Evolutionary conservation across 2,888 invertebrate species (phyloP).

Genomic region (Boloria selene): DNA sequence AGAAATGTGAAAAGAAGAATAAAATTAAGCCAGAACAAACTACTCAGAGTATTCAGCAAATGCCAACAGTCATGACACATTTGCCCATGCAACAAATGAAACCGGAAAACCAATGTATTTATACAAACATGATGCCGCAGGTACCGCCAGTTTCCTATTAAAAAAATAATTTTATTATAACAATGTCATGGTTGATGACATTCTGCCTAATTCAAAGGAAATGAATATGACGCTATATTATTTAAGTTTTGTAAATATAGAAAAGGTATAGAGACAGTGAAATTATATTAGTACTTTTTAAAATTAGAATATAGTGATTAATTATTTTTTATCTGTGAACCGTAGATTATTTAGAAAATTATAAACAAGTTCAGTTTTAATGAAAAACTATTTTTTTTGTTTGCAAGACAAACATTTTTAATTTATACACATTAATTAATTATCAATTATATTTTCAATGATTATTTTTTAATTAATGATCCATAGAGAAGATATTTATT

Average conservation of each 20-base stretch:
- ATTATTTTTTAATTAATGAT: slow-evolving; percentile 1
- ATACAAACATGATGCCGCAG: slow-evolving; percentile 70
- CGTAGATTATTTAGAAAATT: not conserved
- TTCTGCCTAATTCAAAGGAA: slow-evolving; percentile 20
- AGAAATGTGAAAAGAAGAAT: slow-evolving; percentile 76
- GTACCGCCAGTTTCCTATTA: slow-evolving; percentile 72
- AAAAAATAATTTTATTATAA: slow-evolving; percentile 10
- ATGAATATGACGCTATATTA: slow-evolving; percentile 13
- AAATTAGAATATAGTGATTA: slow-evolving; percentile 6
- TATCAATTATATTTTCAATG: not conserved
- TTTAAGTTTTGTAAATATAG: slow-evolving; percentile 18
- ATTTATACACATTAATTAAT: not conserved
- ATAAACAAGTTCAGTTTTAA: too few species aligned
- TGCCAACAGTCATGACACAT: slow-evolving; percentile 49
- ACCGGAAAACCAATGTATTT: slow-evolving; percentile 71
- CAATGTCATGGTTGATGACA: not conserved
- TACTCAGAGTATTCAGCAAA: slow-evolving; percentile 45
- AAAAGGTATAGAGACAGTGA: not conserved
- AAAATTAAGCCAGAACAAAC: slow-evolving; percentile 65
- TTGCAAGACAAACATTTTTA: not conserved
- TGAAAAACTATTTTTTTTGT: not conserved
- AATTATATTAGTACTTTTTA: not conserved
- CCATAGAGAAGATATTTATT: slow-evolving; percentile 2
- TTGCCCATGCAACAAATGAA: slow-evolving; percentile 52
- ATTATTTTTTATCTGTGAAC: slow-evolving; percentile 15